A percentile compares a stretch with the other conserved stretches of the same genome.
These are phyloP conservation scores for Manacus vitellinus DNA, from an alignment of 2,113 vertebrate species.

Conservation along the genomic window DNA sequence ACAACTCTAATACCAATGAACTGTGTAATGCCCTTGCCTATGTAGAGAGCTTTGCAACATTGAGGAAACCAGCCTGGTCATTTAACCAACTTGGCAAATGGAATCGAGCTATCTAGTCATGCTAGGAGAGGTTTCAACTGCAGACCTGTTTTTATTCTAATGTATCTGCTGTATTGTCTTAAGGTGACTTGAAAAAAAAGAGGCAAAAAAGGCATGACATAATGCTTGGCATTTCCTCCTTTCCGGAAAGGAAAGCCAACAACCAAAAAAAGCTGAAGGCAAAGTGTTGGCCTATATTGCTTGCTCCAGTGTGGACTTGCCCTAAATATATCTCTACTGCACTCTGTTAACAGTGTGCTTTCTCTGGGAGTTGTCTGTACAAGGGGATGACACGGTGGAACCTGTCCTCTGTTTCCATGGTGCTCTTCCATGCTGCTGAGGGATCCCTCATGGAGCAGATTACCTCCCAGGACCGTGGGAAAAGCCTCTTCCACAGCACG, in stretches of 20 bases:
- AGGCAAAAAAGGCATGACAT: not conserved
- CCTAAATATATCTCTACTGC: not conserved
- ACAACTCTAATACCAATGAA: not conserved
- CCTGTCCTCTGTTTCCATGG: conserved; percentile 33
- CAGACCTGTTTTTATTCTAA: not conserved
- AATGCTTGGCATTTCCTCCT: conserved; percentile 16
- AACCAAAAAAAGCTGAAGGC: not conserved
- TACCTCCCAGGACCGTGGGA: not conserved
- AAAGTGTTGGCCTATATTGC: conserved; percentile 2
- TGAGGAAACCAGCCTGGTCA: not conserved
- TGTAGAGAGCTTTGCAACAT: not conserved
- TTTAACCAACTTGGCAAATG: not conserved
- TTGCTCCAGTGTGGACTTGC: not conserved
- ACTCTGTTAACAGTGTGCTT: not conserved
- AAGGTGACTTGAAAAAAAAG: not conserved
- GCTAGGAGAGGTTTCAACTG: not conserved
- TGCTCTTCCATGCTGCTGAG: not conserved
- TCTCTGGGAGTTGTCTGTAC: not conserved
- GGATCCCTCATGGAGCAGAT: not conserved
- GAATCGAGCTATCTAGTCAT: not conserved
- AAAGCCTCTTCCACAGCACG: not conserved
- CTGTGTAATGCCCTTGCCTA: not conserved
- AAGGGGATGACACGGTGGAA: not conserved
- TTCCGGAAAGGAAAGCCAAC: not conserved
- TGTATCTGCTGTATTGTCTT: not conserved